Evolutionary conservation across 2,888 invertebrate genomes (phyloP), one percentile per base, ranked within the genome.

Genomic region (Acanthococcus lagerstroemiae): DNA sequence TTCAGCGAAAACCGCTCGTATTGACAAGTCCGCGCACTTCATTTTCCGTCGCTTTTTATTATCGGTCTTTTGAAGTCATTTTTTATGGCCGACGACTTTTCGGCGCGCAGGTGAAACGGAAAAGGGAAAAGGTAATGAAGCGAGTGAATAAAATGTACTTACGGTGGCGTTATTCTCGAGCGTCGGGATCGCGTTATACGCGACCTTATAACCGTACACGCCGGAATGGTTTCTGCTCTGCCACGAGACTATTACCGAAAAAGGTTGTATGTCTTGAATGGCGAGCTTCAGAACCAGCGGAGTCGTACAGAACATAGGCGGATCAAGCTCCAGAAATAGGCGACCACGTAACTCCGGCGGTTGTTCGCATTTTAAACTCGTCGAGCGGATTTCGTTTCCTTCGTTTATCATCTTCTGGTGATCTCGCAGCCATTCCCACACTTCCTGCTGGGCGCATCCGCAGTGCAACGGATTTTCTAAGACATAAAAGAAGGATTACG

Each of bases 341-440:
- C 80, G 80, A 66, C 90, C 89, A 69, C 85, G 83, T 69, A 91
- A 81, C 76, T 88, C 87, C 69, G 87, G 84, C 0, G 92, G 92
- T 73, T 88, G 86, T 76, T 90, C 88, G 77, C 93, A 93, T 70
- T 85, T 83, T 72, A 90, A 80, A 69, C 75, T 69, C 22, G 56
- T 9, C 1, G 55, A 63, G 25, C 56, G 56, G 25, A 24, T 46
- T 44, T 70, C 72, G 30, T 50, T 54, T 7, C 57, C 57, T 19
- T 37, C 55, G 26, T 19, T 6, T 68, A 52, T 79, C 67, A 87
- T 81, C 78, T 91, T 90, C 73, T 86, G 84, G 79, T 95, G 90
- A 76, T 90, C 88, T 74, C 89, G 82, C 75, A 94, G 81, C 94
- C 93, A 95, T 78, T 87, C 88, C 90, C 94, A 92, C 55, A 92